Percentiles rank a stretch among this genome's conserved stretches.
These are phyloP conservation scores for Microhierax caerulescens DNA, from an alignment of 2,797 vertebrate genomes.

Conservation along the genomic window DNA sequence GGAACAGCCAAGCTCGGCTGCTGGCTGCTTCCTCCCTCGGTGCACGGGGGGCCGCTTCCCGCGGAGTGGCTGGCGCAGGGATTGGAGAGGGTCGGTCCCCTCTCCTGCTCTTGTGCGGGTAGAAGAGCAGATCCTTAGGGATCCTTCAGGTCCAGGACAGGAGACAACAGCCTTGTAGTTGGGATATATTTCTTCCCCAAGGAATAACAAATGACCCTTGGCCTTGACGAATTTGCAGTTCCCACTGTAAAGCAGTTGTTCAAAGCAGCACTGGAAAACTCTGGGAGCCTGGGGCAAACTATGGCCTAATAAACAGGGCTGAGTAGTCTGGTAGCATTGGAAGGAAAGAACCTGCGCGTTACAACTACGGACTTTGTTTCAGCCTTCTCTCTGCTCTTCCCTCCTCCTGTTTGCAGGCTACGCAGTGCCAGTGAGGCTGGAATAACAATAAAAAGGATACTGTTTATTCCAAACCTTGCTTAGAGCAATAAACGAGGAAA, in stretches of 20 bases:
- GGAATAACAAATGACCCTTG: background rate
- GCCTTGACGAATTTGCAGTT: background rate
- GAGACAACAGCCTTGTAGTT: background rate
- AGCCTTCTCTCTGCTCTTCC: background rate
- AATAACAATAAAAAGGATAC: background rate
- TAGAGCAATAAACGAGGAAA: background rate
- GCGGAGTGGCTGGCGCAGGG: background rate
- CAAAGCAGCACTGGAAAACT: background rate
- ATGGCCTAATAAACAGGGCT: background rate
- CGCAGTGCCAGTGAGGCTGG: background rate
- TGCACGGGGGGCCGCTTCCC: background rate
- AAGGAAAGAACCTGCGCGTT: background rate
- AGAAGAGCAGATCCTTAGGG: background rate
- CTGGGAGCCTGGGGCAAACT: background rate
- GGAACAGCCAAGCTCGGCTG: background rate
- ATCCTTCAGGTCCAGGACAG: background rate
- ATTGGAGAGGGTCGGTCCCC: rapidly evolving
- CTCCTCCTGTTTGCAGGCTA: background rate
- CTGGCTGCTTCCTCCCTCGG: background rate
- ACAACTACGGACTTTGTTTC: background rate
- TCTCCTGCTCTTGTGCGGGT: background rate
- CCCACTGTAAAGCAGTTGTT: background rate
- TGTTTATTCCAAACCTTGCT: background rate
- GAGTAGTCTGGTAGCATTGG: background rate
- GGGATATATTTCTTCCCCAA: background rate